These are phyloP conservation scores for Tribolium castaneum DNA, from an alignment of 1,140 invertebrate species.

Conservation along the genomic window DNA sequence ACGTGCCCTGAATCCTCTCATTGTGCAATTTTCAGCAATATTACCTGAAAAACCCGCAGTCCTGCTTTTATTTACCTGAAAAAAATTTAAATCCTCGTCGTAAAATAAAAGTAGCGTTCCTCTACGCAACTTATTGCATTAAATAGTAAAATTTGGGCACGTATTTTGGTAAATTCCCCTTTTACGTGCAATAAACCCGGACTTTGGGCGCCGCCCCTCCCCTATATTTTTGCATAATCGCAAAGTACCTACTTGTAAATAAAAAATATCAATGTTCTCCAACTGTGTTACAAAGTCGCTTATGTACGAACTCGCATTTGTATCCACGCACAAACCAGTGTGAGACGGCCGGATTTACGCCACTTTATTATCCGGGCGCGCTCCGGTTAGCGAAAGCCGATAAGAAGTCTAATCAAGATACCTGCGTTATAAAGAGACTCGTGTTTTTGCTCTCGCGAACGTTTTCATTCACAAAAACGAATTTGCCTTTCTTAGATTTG, in stretches of 20 bases:
- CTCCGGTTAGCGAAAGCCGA: conserved; percentile 1
- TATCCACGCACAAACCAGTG: not conserved
- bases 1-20: not conserved
- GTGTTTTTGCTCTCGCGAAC: not conserved
- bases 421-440: conserved; percentile 26
- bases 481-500: conserved; percentile 8
- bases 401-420: conserved; percentile 24
- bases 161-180: not conserved
- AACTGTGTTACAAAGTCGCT: conserved; percentile 25
- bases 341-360: conserved; percentile 11
- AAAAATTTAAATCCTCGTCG: conserved; percentile 17
- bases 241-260: conserved; percentile 17
- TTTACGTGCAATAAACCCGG: not conserved
- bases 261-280: conserved; percentile 28
- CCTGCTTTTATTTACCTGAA: not conserved
- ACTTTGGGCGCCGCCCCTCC: not conserved
- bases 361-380: not conserved
- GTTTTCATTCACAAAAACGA: conserved; percentile 24
- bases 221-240: conserved; percentile 25
- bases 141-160: conserved; percentile 25
- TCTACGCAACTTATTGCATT: not conserved
- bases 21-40: not conserved
- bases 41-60: not conserved
- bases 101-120: not conserved
- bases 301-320: not conserved